Percentiles rank a stretch among this genome's conserved stretches.
Conservation (phyloP, 2,888 invertebrate genomes). For the Apodemia zela region DNA sequence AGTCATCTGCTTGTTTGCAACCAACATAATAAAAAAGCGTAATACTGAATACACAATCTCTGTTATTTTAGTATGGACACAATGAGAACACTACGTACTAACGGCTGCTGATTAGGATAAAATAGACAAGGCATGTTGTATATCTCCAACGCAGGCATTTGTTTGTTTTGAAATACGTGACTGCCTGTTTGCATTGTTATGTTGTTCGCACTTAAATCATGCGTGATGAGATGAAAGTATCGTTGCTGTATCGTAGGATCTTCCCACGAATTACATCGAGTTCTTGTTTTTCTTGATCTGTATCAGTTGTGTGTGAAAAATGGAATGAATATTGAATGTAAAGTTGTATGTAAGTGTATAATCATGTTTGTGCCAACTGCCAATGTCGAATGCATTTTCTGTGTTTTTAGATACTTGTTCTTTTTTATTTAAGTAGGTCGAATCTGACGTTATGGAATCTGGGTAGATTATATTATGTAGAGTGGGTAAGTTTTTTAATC, state of each 20-base stretch:
- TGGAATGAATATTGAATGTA: slow-evolving; percentile 9
- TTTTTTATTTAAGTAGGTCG: slow-evolving; percentile 21
- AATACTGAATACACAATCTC: too few species aligned
- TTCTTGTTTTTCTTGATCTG: slow-evolving; percentile 7
- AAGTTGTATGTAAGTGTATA: not conserved
- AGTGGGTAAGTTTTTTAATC: not conserved
- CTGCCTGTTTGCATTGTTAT: slow-evolving; percentile 55
- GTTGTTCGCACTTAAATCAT: slow-evolving; percentile 69
- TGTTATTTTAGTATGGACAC: too few species aligned
- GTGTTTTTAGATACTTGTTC: not conserved
- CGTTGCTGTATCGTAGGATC: slow-evolving; percentile 57
- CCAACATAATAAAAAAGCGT: too few species aligned
- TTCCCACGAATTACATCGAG: slow-evolving; percentile 57
- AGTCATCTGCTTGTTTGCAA: too few species aligned
- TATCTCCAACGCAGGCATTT: slow-evolving; percentile 20
- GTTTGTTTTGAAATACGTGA: slow-evolving; percentile 40
- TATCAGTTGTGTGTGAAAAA: slow-evolving; percentile 10
- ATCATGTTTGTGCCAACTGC: slow-evolving; percentile 7
- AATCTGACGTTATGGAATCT: not conserved
- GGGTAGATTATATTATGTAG: not conserved
- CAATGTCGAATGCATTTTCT: slow-evolving; percentile 23
- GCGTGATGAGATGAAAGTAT: slow-evolving; percentile 72
- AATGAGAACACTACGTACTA: not conserved
- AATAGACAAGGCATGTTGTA: slow-evolving; percentile 14
- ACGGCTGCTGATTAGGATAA: slow-evolving; percentile 5